A percentile compares a stretch with the other conserved stretches of the same genome.
These are phyloP conservation scores for Drosophila pallidifrons DNA, from an alignment of 1,140 invertebrate genomes.

Conservation along the genomic window DNA sequence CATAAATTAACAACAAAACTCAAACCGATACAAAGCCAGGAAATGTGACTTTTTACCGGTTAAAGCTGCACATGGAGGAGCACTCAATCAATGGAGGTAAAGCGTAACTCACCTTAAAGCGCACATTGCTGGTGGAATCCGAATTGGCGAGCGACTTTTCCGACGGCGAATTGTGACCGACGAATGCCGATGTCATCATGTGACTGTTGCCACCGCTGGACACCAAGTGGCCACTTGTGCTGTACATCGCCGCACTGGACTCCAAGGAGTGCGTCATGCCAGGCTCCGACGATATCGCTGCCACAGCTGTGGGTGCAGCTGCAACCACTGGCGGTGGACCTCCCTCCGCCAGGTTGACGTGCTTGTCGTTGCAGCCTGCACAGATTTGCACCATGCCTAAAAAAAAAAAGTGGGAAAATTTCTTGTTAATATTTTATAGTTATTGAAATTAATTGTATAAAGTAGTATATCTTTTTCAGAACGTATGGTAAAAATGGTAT, in stretches of 20 bases:
- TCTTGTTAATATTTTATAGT: no score
- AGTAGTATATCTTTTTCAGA: not conserved
- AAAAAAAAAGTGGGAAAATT: not conserved
- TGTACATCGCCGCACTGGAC: conserved; percentile 53
- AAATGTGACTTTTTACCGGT: conserved; percentile 6
- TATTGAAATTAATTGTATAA: not conserved
- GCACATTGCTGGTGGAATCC: conserved; percentile 81
- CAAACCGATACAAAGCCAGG: not conserved
- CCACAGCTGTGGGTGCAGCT: conserved; percentile 19
- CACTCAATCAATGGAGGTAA: no score
- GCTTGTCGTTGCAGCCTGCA: conserved; percentile 88
- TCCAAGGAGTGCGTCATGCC: conserved; percentile 57
- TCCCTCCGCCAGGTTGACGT: conserved; percentile 75
- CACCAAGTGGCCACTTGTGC: conserved; percentile 42
- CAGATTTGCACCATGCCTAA: conserved; percentile 93
- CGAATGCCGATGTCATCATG: conserved; percentile 34
- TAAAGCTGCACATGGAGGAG: conserved; percentile 8
- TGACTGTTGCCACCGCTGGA: conserved; percentile 32
- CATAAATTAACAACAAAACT: not conserved
- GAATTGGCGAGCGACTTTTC: conserved; percentile 83
- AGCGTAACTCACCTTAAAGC: conserved; percentile 73
- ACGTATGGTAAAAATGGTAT: no score
- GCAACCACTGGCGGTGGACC: conserved; percentile 26
- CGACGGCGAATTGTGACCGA: conserved; percentile 77
- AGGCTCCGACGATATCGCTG: conserved; percentile 42